A percentile compares a stretch with the other conserved stretches of the same genome.
Conservation (phyloP, 2,888 invertebrate species). For the Trissoscelio sp. region DNA sequence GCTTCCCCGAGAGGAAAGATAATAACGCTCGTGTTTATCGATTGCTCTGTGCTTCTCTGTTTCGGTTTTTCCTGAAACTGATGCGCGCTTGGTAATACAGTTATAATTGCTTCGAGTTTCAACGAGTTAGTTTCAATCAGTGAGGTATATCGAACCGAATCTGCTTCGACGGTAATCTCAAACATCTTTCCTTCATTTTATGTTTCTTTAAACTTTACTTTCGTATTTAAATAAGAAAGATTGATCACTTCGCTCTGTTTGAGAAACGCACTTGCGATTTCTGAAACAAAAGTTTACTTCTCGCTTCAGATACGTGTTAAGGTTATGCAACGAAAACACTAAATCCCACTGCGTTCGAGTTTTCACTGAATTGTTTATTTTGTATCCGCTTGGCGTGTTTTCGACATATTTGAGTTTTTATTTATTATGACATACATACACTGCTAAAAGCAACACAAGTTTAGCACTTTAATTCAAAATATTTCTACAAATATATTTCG, state of each 20-base stretch:
- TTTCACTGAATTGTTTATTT: slow-evolving; percentile 52
- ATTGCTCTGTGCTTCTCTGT: neutral
- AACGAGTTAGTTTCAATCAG: slow-evolving; percentile 42
- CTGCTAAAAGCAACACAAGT: no score
- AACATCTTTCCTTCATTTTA: slow-evolving; percentile 7
- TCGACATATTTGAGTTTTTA: slow-evolving; percentile 30
- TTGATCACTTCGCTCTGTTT: slow-evolving; percentile 49
- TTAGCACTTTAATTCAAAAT: no score
- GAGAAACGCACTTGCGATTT: slow-evolving; percentile 48
- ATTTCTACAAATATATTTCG: no score
- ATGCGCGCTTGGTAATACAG: slow-evolving; percentile 31
- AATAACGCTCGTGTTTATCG: slow-evolving; percentile 23
- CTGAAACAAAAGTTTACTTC: slow-evolving; percentile 56
- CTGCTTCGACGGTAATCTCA: slow-evolving; percentile 16
- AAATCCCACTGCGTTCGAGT: slow-evolving; percentile 25
- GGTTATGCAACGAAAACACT: slow-evolving; percentile 50
- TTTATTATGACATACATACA: slow-evolving; percentile 30
- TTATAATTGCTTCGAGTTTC: slow-evolving; percentile 50
- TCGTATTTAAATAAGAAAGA: slow-evolving; percentile 59
- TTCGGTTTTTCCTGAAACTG: slow-evolving; percentile 16
- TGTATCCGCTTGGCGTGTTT: slow-evolving; percentile 14
- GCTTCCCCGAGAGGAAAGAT: slow-evolving; percentile 18
- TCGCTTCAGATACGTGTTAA: slow-evolving; percentile 36
- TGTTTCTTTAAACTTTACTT: slow-evolving; percentile 49
- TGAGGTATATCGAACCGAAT: slow-evolving; percentile 46